Conservation (phyloP, 2,888 invertebrate species). For the Invenusta paracnida region DNA sequence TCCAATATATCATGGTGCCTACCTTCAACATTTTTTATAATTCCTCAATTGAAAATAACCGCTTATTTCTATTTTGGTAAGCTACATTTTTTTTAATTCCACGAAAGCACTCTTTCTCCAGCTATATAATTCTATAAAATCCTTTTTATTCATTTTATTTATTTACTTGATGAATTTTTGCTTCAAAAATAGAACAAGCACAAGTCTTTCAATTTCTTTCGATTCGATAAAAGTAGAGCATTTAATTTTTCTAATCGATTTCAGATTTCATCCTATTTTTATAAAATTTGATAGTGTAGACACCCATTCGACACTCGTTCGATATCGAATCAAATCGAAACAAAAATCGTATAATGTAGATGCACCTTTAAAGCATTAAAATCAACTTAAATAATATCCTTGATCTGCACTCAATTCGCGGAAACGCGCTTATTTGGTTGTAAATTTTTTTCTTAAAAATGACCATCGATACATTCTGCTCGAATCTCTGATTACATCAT, state of each 20-base stretch:
- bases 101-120: background rate
- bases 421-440: too few relatives aligned
- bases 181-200: background rate
- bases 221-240: background rate
- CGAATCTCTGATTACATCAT: too few relatives aligned
- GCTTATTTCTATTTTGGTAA: background rate
- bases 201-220: background rate
- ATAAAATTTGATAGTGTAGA: background rate
- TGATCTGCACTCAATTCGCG: too few relatives aligned
- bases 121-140: background rate
- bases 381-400: too few relatives aligned
- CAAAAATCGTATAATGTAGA: background rate
- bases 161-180: background rate
- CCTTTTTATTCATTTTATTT: background rate
- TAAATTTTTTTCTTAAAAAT: too few relatives aligned
- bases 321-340: background rate
- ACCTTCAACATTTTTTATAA: background rate
- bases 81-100: background rate
- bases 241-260: background rate
- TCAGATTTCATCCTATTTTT: background rate
- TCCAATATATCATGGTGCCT: background rate
- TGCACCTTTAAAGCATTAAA: background rate
- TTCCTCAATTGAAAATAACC: background rate
- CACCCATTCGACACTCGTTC: background rate
- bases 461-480: too few relatives aligned